Evolutionary conservation across 2,113 vertebrate genomes (phyloP).

Genomic region (Shinisaurus crocodilurus): DNA sequence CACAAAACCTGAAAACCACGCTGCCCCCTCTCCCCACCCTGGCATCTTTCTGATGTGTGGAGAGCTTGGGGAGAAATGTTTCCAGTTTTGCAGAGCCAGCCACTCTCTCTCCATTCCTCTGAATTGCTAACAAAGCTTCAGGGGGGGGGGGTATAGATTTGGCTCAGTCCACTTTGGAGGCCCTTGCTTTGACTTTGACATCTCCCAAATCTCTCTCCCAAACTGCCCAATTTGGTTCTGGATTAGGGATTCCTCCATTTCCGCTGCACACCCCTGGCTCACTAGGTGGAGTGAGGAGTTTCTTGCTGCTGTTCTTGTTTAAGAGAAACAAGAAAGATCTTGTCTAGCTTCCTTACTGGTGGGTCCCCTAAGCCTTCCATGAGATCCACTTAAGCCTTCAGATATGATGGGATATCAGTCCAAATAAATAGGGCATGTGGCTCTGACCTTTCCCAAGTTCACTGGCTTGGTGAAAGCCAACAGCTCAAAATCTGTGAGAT

Average conservation of each 20-base stretch:
- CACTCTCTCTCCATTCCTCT: too few species aligned
- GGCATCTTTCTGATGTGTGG: too few species aligned
- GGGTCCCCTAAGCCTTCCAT: background rate
- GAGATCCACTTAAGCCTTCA: background rate
- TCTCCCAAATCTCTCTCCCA: background rate
- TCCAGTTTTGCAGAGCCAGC: too few species aligned
- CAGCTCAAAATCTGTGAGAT: background rate
- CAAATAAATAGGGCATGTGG: background rate
- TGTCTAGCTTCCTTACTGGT: background rate
- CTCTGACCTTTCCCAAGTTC: rapidly evolving
- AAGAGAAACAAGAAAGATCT: background rate
- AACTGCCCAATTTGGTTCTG: background rate
- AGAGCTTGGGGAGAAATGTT: too few species aligned
- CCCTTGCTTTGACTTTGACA: too few species aligned
- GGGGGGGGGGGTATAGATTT: background rate
- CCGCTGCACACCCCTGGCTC: background rate
- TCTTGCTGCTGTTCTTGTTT: background rate
- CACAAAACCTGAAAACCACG: background rate
- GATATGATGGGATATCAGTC: too few species aligned
- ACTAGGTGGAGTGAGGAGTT: background rate
- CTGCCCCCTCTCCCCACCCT: too few species aligned
- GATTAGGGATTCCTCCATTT: background rate
- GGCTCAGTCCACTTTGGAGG: background rate
- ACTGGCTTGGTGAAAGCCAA: background rate
- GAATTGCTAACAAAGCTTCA: background rate